Base-by-base conservation (phyloP, 1,140 invertebrate species). In the Capitella teleta region DNA sequence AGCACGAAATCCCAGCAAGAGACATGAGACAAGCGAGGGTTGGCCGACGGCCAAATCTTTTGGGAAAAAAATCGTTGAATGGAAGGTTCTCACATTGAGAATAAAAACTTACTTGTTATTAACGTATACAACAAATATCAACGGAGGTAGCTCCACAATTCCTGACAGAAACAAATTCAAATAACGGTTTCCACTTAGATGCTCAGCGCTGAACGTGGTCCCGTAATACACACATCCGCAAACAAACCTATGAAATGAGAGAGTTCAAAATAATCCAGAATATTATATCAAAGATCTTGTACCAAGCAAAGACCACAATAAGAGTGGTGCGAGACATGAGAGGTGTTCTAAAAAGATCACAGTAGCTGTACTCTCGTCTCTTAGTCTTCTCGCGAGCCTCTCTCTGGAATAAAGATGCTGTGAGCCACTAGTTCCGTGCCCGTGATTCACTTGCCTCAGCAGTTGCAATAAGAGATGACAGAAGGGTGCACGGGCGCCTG, bases 181-280 rank as follows among this genome's bases (percentile, higher is more conserved):
- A 44, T 70, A 67, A 5, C 58, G 49, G 52, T 70, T 48, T n/a
- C 67, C 67, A 24, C 58, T 55, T 14, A 70, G 51, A 48, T 66
- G 66, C 28, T 57, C 60, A 5, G 58, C 60, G 48, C 65, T 67
- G 42, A 68, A 63, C 28, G 61, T 61, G 32, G 64, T 50, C 19
- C 67, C 67, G 60, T 70, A 70, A 42, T 70, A 70, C 5, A 68
- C 65, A 32, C 58, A 54, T 49, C 65, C 62, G 43, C 60, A 57
- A 1, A 65, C 62, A 61, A 68, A 67, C 67, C 67, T 69, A 43
- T 16, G 49, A 10, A 74, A 69, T 57, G 28, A 59, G 24, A 47
- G 37, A 50, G 14, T 37, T 36, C 48, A 12, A 57, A 28, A 24
- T 23, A 34, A 34, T 10, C 10, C 10, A 34, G 32, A n/a, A n/a